Percentiles rank a stretch among this genome's conserved stretches.
Conservation (phyloP, 1,140 invertebrate genomes). For the Drosophila ohnishii region DNA sequence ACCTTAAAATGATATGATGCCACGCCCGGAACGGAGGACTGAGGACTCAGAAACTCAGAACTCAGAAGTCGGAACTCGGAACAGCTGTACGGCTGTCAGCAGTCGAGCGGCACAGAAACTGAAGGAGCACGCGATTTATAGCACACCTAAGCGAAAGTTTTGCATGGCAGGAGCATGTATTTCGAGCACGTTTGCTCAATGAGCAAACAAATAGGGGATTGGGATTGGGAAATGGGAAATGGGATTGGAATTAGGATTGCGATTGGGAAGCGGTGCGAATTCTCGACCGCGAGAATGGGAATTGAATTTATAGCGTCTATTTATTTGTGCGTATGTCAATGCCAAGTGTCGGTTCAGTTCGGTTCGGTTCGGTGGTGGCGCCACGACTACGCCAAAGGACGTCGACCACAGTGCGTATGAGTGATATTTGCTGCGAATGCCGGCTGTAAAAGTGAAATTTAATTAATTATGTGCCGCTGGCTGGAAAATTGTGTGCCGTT, state of each 20-base stretch:
- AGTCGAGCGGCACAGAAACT: constrained; percentile 68
- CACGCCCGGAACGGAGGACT: constrained; percentile 48
- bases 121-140: constrained; percentile 74
- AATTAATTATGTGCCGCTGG: constrained; percentile 73
- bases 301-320: constrained; percentile 73
- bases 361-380: constrained; percentile 18
- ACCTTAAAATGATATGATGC: constrained; percentile 77
- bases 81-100: constrained; percentile 63
- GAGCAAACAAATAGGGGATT: constrained; percentile 50
- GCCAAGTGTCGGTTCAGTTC: constrained; percentile 42
- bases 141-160: constrained; percentile 72
- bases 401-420: constrained; percentile 56
- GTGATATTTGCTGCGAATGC: constrained; percentile 54
- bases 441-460: constrained; percentile 69
- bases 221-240: constrained; percentile 18
- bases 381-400: constrained; percentile 17
- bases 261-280: neutral
- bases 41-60: neutral
- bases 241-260: neutral
- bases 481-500: constrained; percentile 37
- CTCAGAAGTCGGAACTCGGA: constrained; percentile 17
- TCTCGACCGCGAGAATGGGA: constrained; percentile 43
- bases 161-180: constrained; percentile 56
- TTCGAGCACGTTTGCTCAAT: constrained; percentile 63
- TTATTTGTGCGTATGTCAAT: constrained; percentile 74